Evolutionary conservation across 2,113 vertebrate species (phyloP), one percentile per base, ranked within the genome.

Genomic region (Charina bottae): DNA sequence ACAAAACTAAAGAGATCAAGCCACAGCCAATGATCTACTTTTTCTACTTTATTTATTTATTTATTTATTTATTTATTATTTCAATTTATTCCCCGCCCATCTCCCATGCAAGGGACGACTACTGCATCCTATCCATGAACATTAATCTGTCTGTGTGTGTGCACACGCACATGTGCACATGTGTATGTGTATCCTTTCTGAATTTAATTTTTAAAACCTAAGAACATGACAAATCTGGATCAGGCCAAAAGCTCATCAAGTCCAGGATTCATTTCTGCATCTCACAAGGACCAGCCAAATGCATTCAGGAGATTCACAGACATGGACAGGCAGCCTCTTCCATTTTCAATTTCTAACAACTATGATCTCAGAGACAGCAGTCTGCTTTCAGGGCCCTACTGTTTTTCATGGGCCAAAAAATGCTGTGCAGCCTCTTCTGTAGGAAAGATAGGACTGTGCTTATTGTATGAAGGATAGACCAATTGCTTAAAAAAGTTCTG

Each of bases 101-200:
- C n/a, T n/a, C n/a, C n/a, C n/a, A n/a, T n/a, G n/a, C n/a, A n/a
- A n/a, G n/a, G n/a, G n/a, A n/a, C n/a, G 12, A 72, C n/a, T 7
- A 33, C 68, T 19, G n/a, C 68, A 37, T 72, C n/a, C 15, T 19
- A 72, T 72, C 6, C n/a, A 19, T 72, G 6, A 72, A 72, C 68
- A 17, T 72, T 6, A 33, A 33, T 19, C 2, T n/a, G n/a, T 58
- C 1, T 58, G 17, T 33, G 7, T 19, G 15, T 37, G n/a, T 19
- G 68, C 1, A 15, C n/a, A 2, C n/a, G 17, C 5, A 1, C 33
- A 13, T 15, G 2, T n/a, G 1, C 0, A 7, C n/a, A 37, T 7
- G 12, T 72, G 17, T 72, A 17, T 0, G 15, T 19, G 33, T 6
- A 72, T 72, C 1, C 15, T 37, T 72, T 37, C 68, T 72, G 15